Evolutionary conservation across 2,113 vertebrate species (phyloP).

Genomic region (Excalfactoria chinensis): DNA sequence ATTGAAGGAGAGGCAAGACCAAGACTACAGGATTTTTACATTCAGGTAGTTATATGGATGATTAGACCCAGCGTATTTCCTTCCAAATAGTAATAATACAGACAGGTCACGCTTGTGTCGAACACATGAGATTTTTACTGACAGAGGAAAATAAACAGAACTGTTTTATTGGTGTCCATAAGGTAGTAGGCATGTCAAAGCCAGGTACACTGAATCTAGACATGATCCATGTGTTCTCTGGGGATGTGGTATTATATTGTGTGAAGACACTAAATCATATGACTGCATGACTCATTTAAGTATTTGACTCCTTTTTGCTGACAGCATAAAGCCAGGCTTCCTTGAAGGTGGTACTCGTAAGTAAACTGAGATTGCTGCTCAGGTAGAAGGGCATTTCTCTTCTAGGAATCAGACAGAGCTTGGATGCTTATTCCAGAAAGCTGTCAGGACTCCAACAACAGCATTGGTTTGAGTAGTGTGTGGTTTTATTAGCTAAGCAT

Average conservation of each 20-base stretch:
- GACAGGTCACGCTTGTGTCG: background rate
- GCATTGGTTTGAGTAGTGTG: accelerated
- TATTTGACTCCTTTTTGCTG: background rate
- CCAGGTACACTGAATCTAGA: background rate
- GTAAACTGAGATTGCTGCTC: background rate
- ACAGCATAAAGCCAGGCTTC: background rate
- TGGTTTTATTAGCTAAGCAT: background rate
- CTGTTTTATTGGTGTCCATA: background rate
- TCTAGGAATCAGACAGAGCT: background rate
- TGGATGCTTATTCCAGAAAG: background rate
- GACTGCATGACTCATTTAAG: background rate
- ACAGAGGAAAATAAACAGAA: background rate
- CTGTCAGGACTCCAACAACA: background rate
- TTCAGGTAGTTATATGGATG: background rate
- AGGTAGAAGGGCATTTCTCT: background rate
- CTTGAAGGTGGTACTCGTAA: background rate
- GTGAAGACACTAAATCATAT: background rate
- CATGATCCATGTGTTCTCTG: background rate
- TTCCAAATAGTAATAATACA: background rate
- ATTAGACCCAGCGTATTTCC: background rate
- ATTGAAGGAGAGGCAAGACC: background rate
- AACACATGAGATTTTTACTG: background rate
- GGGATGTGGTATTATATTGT: accelerated
- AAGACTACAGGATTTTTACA: background rate
- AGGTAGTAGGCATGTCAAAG: background rate